Conservation (phyloP, 2,113 vertebrate genomes). For the Podilymbus podiceps region DNA sequence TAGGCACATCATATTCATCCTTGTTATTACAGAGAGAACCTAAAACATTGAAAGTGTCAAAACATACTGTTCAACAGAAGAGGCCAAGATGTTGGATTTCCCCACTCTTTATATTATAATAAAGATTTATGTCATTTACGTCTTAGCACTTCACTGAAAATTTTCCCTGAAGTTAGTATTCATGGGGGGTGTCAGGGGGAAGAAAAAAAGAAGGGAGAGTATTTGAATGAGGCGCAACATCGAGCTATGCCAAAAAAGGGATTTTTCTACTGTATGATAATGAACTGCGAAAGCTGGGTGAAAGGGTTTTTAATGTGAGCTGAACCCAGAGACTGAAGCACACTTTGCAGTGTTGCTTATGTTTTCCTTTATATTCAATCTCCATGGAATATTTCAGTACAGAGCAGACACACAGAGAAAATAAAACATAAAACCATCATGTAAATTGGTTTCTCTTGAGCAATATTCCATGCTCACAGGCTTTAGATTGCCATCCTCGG, state of each 20-base stretch:
- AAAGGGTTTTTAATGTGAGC: background rate
- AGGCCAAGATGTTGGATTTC: background rate
- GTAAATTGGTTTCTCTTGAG: background rate
- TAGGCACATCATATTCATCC: constrained; percentile 49
- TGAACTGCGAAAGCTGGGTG: background rate
- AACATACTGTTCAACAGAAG: background rate
- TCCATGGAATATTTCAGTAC: background rate
- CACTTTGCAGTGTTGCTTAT: background rate
- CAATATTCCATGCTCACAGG: background rate
- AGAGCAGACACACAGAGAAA: background rate
- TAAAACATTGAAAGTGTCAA: background rate
- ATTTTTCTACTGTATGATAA: background rate
- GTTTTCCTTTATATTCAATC: background rate
- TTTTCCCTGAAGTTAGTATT: background rate
- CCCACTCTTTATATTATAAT: background rate
- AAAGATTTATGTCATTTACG: background rate
- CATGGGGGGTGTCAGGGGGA: background rate
- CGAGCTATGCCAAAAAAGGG: background rate
- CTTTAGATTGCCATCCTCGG: background rate
- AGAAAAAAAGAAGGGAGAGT: background rate
- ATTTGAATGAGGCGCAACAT: background rate
- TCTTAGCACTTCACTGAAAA: background rate
- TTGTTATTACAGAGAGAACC: constrained; percentile 18
- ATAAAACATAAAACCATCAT: background rate
- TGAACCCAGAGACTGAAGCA: background rate